phyloP scores from a whole-genome alignment of 1,140 invertebrate genomes.

The Antheraea pernyi region DNA sequence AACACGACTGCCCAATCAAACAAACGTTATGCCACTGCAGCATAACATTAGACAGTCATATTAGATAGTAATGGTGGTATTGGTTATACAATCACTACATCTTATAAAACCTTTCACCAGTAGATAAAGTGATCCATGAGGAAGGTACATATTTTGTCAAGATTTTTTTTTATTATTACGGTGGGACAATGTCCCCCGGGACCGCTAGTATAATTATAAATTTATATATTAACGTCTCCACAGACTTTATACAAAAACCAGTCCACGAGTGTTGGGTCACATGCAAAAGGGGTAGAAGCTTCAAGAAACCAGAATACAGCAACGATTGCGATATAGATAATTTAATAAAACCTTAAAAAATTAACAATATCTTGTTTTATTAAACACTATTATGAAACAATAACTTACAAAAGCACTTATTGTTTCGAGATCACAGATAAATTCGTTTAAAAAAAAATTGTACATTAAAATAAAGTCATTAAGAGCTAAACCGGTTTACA shows the following conservation, averaged over 20 bases:
- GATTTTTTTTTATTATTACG: background rate
- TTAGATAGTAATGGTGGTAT: too few species aligned
- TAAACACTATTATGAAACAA: slow-evolving; percentile 32
- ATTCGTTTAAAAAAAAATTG: background rate
- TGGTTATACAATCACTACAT: too few species aligned
- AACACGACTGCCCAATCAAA: too few species aligned
- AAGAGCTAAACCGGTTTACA: background rate
- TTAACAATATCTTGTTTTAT: background rate
- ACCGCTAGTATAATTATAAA: too few species aligned
- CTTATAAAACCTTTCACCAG: too few species aligned
- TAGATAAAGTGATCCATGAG: too few species aligned
- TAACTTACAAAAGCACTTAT: slow-evolving; percentile 53
- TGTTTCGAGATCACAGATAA: slow-evolving; percentile 44
- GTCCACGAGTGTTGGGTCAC: slow-evolving; percentile 71
- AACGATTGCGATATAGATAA: slow-evolving; percentile 46
- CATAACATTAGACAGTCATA: too few species aligned
- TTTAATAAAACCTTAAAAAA: slow-evolving; percentile 26
- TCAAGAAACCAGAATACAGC: slow-evolving; percentile 57
- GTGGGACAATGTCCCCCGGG: too few species aligned
- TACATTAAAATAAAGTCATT: background rate
- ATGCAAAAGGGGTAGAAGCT: slow-evolving; percentile 67
- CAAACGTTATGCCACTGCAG: too few species aligned
- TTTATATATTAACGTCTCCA: slow-evolving; percentile 12
- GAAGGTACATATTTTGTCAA: too few species aligned
- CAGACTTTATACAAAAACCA: slow-evolving; percentile 68